A percentile compares a stretch with the other conserved stretches of the same genome.
Conservation (phyloP, 2,888 invertebrate species). For the Argynnis bischoffii region DNA sequence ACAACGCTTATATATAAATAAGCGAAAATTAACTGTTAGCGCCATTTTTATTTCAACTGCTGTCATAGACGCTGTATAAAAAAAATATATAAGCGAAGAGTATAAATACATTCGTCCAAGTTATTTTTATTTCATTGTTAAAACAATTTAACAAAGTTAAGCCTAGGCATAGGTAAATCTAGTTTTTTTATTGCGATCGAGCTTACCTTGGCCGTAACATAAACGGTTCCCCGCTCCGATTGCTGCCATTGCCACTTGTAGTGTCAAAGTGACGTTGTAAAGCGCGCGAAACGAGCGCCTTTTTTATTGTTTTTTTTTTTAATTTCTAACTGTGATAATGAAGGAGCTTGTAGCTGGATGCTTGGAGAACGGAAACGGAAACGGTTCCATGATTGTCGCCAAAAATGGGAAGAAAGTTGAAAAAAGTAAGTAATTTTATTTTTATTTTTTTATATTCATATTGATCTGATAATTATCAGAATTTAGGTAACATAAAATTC, state of each 20-base stretch:
- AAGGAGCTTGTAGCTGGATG: conserved; percentile 69
- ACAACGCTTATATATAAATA: conserved; percentile 35
- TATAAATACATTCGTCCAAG: conserved; percentile 18
- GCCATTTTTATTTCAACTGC: conserved; percentile 37
- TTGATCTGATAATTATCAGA: too few species aligned
- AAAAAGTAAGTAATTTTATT: conserved; percentile 56
- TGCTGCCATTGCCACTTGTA: conserved; percentile 56
- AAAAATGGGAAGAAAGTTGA: conserved; percentile 67
- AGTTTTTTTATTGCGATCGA: conserved; percentile 41
- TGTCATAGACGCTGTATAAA: conserved; percentile 24
- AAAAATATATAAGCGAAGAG: conserved; percentile 7
- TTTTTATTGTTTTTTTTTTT: conserved; percentile 37
- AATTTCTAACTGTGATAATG: conserved; percentile 52
- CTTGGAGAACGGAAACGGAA: conserved; percentile 59
- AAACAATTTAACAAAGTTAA: neutral
- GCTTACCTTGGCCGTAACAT: conserved; percentile 67
- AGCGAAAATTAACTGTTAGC: conserved; percentile 22
- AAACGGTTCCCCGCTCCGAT: conserved; percentile 56
- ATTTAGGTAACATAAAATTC: too few species aligned
- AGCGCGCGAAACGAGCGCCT: conserved; percentile 60
- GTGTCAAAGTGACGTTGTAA: conserved; percentile 75
- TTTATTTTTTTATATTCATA: conserved; percentile 2
- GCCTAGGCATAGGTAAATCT: conserved; percentile 12
- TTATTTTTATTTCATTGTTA: conserved; percentile 12
- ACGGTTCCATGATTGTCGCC: conserved; percentile 57